phyloP scores from a whole-genome alignment of 1,140 invertebrate genomes.

The Marisa cornuarietis region DNA sequence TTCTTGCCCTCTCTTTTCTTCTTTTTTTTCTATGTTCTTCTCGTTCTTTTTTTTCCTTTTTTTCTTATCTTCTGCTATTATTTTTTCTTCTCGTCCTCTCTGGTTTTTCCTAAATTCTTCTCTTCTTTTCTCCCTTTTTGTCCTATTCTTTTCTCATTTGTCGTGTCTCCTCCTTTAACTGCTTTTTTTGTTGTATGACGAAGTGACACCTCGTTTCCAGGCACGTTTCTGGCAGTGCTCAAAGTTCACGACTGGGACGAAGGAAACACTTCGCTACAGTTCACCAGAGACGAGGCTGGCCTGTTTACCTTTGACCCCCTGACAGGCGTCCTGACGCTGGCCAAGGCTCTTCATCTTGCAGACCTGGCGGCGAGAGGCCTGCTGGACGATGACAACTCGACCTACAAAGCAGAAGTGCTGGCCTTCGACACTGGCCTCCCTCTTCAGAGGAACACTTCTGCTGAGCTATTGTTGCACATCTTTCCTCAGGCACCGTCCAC shows the following conservation, averaged over 20 bases:
- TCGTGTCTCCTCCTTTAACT: too few relatives aligned
- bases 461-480: conserved; percentile 26
- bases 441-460: background rate
- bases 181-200: too few relatives aligned
- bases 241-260: conserved; percentile 69
- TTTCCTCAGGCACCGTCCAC: conserved; percentile 77
- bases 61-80: too few relatives aligned
- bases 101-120: too few relatives aligned
- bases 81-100: too few relatives aligned
- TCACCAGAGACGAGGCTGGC: conserved; percentile 11
- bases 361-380: conserved; percentile 3
- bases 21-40: too few relatives aligned
- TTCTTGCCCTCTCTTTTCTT: too few relatives aligned
- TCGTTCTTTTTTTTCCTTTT: too few relatives aligned
- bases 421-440: conserved; percentile 70
- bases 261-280: conserved; percentile 71
- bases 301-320: conserved; percentile 81
- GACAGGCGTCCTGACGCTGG: conserved; percentile 87
- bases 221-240: conserved; percentile 35
- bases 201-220: conserved; percentile 28
- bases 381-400: conserved; percentile 9
- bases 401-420: conserved; percentile 9
- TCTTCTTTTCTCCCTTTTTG: too few relatives aligned
- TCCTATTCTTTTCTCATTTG: too few relatives aligned
- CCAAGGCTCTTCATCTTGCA: conserved; percentile 70